A percentile compares a stretch with the other conserved stretches of the same genome.
Conservation (phyloP, 1,140 invertebrate genomes). For the Heliconius melpomene region DNA sequence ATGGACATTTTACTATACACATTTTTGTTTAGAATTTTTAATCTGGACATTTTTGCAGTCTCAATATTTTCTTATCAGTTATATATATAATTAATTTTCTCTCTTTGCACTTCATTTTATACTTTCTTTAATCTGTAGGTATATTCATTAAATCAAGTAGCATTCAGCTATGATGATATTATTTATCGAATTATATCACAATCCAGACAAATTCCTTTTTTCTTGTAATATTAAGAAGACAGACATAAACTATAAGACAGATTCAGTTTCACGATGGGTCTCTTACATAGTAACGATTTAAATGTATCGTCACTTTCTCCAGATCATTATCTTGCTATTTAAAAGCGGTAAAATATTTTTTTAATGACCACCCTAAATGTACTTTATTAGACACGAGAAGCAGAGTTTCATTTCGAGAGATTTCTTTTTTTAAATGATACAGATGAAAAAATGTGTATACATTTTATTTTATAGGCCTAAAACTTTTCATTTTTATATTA, state of each 20-base stretch:
- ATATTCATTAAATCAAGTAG: background rate
- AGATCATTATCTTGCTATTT: conserved; percentile 77
- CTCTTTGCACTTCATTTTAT: background rate
- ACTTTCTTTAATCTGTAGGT: background rate
- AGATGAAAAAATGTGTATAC: conserved; percentile 66
- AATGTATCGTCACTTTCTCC: conserved; percentile 72
- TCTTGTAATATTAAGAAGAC: background rate
- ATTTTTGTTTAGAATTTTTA: conserved; percentile 41
- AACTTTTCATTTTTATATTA: conserved; percentile 66
- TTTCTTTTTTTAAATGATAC: conserved; percentile 56
- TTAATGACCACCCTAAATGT: conserved; percentile 71
- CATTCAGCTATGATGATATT: too few species aligned
- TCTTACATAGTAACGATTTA: conserved; percentile 62
- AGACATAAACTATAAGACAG: conserved; percentile 38
- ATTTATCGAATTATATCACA: background rate
- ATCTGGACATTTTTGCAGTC: background rate
- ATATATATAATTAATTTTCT: background rate
- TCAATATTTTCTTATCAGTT: background rate
- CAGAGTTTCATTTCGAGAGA: conserved; percentile 37
- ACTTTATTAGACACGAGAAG: conserved; percentile 68
- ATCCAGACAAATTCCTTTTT: background rate
- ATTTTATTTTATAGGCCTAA: conserved; percentile 64
- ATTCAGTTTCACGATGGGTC: conserved; percentile 60
- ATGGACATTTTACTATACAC: conserved; percentile 58
- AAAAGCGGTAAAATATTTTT: conserved; percentile 77